phyloP scores from a whole-genome alignment of 2,797 vertebrate genomes.

The Tolypeutes matacus region DNA sequence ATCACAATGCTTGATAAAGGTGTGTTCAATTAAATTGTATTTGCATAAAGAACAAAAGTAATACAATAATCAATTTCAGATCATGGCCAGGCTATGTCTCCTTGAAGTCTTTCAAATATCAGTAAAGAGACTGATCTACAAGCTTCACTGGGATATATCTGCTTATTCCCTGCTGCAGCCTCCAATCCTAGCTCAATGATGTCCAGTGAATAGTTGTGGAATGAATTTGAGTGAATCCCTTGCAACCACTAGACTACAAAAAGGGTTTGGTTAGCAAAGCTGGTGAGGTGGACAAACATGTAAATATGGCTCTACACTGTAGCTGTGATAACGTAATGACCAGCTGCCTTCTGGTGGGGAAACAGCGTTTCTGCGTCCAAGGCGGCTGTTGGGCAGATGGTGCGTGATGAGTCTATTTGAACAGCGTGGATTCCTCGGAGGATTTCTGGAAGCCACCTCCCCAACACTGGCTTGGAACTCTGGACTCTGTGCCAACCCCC shows the following conservation, averaged over 20 bases:
- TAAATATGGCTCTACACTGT: too few relatives aligned
- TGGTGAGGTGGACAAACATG: too few relatives aligned
- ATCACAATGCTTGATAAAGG: neutral
- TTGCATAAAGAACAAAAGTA: neutral
- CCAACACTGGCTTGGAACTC: too few relatives aligned
- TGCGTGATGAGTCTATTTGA: neutral
- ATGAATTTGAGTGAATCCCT: neutral
- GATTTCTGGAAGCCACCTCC: neutral
- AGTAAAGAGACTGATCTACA: neutral
- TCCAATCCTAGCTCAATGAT: neutral
- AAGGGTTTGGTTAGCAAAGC: neutral
- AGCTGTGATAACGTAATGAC: too few relatives aligned
- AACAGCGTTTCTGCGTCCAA: too few relatives aligned
- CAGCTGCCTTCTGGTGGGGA: neutral
- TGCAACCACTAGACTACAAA: neutral
- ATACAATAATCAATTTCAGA: neutral
- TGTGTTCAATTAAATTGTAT: neutral
- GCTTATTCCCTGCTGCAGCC: too few relatives aligned
- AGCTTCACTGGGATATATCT: fast-evolving
- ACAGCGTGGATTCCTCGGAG: neutral
- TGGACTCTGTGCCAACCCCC: neutral
- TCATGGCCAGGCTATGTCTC: neutral
- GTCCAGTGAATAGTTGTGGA: neutral
- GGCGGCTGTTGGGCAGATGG: neutral
- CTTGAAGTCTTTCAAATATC: neutral